Evolutionary conservation across 2,888 invertebrate genomes (phyloP).

Genomic region (Heterodera filipjevi): DNA sequence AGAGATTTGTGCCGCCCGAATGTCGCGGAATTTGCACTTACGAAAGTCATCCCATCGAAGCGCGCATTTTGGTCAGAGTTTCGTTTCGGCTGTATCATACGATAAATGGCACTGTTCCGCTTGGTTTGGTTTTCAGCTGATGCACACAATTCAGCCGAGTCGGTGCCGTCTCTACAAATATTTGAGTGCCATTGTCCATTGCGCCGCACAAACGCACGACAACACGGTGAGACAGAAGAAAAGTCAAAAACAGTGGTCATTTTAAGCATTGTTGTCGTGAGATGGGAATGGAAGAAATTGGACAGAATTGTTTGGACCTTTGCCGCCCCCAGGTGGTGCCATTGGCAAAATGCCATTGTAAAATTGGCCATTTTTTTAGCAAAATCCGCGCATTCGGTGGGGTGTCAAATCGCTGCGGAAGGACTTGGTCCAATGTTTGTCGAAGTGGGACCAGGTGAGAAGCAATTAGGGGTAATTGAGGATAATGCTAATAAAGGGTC

Average conservation of each 20-base stretch:
- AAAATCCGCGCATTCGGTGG: constrained; percentile 60
- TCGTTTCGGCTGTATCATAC: neutral
- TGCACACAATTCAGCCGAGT: constrained; percentile 64
- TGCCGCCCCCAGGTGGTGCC: constrained; percentile 57
- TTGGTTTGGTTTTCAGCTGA: constrained; percentile 50
- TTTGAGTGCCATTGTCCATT: constrained; percentile 60
- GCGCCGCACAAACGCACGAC: constrained; percentile 64
- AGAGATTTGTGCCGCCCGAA: constrained; percentile 63
- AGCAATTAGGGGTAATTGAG: too few relatives aligned
- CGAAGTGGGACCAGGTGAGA: constrained; percentile 62
- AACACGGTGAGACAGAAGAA: constrained; percentile 57
- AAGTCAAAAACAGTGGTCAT: neutral
- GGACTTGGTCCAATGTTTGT: constrained; percentile 61
- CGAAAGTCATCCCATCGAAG: constrained; percentile 63
- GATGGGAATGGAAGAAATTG: constrained; percentile 60
- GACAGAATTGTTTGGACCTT: constrained; percentile 59
- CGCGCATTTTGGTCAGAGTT: constrained; percentile 59
- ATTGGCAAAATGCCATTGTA: neutral
- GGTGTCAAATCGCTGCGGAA: constrained; percentile 62
- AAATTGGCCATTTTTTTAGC: constrained; percentile 46
- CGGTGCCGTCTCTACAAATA: constrained; percentile 64
- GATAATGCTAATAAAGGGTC: too few relatives aligned
- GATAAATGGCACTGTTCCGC: constrained; percentile 45
- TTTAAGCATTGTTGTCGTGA: constrained; percentile 34
- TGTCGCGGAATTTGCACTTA: constrained; percentile 63